These are phyloP conservation scores for Bolborhynchus lineola DNA, from an alignment of 2,113 vertebrate genomes.

Conservation along the genomic window DNA sequence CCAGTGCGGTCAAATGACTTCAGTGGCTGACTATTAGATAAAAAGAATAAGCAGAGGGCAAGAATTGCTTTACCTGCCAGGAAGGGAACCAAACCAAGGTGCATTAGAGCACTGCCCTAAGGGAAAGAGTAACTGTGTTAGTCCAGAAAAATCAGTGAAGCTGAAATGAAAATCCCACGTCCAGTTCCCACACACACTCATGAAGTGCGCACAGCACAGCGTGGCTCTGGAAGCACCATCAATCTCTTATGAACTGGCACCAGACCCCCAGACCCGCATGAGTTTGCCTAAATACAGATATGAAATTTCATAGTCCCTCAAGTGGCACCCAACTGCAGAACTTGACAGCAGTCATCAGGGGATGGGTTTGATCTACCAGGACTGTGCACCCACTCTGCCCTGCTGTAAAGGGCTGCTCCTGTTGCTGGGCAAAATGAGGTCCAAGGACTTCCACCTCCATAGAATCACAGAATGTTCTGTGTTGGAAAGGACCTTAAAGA, in stretches of 20 bases:
- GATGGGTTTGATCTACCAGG: background rate
- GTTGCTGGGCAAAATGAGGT: background rate
- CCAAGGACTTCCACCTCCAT: background rate
- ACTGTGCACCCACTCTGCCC: background rate
- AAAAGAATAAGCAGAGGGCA: background rate
- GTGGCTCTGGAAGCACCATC: background rate
- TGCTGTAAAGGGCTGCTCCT: rapidly evolving
- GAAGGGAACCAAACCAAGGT: background rate
- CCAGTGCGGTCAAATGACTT: background rate
- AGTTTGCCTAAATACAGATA: background rate
- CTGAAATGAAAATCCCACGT: background rate
- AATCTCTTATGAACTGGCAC: background rate
- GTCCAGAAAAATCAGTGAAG: background rate
- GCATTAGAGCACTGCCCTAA: conserved; percentile 3
- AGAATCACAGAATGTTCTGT: background rate
- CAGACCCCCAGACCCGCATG: background rate
- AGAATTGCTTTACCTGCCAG: conserved; percentile 14
- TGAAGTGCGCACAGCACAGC: background rate
- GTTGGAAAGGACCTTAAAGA: background rate
- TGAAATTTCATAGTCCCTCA: background rate
- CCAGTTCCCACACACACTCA: background rate
- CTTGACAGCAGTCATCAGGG: background rate
- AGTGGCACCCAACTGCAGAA: background rate
- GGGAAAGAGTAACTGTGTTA: background rate
- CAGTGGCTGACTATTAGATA: background rate